phyloP scores from a whole-genome alignment of 2,888 invertebrate species.

The Helicoverpa assulta region DNA sequence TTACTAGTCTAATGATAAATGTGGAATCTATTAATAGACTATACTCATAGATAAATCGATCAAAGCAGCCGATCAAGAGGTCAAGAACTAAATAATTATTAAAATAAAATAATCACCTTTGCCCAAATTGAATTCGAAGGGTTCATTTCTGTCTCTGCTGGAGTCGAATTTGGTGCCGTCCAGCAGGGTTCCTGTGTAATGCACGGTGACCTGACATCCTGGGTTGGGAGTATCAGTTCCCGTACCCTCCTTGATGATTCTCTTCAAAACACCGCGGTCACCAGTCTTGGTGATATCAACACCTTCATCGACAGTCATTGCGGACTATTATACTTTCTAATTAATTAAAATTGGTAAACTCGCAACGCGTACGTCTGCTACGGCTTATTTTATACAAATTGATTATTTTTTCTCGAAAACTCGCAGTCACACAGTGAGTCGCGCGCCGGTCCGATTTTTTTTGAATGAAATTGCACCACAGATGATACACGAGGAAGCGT shows the following conservation, averaged over 20 bases:
- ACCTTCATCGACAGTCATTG: conserved; percentile 85
- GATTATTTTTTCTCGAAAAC: conserved; percentile 47
- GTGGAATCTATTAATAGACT: conserved; percentile 6
- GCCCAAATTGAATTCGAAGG: conserved; percentile 96
- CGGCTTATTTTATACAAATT: conserved; percentile 15
- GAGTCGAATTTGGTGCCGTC: conserved; percentile 98
- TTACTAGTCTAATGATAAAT: not conserved
- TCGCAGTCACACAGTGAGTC: conserved; percentile 14
- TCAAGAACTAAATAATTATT: conserved; percentile 29
- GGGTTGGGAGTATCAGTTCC: conserved; percentile 93
- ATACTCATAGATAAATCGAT: conserved; percentile 46
- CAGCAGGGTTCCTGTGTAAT: conserved; percentile 96
- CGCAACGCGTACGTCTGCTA: conserved; percentile 11
- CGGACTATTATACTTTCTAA: conserved; percentile 11
- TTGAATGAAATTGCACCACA: conserved; percentile 42
- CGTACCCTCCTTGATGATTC: conserved; percentile 93
- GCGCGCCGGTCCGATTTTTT: conserved; percentile 43
- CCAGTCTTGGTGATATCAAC: conserved; percentile 82
- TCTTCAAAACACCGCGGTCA: conserved; percentile 95
- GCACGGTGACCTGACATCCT: conserved; percentile 93
- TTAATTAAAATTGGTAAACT: conserved; percentile 2
- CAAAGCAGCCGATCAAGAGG: conserved; percentile 48
- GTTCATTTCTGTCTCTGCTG: conserved; percentile 94
- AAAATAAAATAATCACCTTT: conserved; percentile 90
- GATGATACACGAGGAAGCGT: conserved; percentile 49